Conservation (phyloP, 2,888 invertebrate genomes). For the Drosophila siamana region DNA sequence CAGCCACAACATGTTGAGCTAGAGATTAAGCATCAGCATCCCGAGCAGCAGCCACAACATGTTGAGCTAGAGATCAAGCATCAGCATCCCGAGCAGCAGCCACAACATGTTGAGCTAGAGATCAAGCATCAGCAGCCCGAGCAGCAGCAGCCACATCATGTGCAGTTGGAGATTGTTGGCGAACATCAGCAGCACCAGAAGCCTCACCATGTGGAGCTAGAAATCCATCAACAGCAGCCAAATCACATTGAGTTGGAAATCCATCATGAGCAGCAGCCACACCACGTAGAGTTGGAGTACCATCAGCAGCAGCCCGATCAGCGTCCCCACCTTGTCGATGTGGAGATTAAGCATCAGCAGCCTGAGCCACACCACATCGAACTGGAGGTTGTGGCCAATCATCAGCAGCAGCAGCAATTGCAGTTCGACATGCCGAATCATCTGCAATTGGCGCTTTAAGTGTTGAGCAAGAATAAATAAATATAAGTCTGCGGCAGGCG, state of each 20-base stretch:
- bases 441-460: constrained; percentile 14
- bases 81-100: neutral
- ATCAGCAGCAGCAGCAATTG: neutral
- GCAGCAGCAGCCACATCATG: constrained; percentile 17
- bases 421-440: neutral
- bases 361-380: constrained; percentile 7
- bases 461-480: neutral
- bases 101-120: constrained; percentile 4
- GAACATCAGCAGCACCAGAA: constrained; percentile 10
- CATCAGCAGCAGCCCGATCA: constrained; percentile 3
- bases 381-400: constrained; percentile 6
- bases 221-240: constrained; percentile 4
- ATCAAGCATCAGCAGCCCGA: constrained; percentile 19
- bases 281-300: neutral
- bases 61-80: constrained; percentile 7
- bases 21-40: constrained; percentile 4
- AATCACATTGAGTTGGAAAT: constrained; percentile 33
- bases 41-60: neutral
- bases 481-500: neutral
- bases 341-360: constrained; percentile 1
- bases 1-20: neutral
- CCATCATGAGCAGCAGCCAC: constrained; percentile 8
- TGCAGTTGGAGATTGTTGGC: constrained; percentile 9
- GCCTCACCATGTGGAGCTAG: neutral
- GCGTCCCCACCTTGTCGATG: constrained; percentile 3